Conservation (phyloP, 2,113 vertebrate species). For the Sardina pilchardus region DNA sequence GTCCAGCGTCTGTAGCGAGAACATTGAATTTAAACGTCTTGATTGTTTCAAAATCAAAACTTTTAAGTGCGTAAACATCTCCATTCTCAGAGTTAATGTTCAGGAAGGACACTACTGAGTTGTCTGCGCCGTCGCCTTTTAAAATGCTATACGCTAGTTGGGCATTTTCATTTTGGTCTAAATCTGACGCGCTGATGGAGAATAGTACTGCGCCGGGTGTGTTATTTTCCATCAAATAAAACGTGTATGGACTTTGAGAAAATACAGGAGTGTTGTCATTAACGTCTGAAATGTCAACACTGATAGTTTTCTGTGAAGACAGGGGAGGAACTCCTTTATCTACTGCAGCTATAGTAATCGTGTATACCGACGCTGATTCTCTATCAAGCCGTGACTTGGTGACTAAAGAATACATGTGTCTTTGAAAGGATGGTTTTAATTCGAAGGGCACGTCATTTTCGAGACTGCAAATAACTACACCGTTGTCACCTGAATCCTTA, state of each 20-base stretch:
- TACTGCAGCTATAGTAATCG: slow-evolving; percentile 35
- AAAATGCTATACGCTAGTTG: slow-evolving; percentile 36
- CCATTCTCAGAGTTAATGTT: slow-evolving; percentile 64
- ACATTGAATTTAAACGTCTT: slow-evolving; percentile 60
- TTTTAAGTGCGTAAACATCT: slow-evolving; percentile 52
- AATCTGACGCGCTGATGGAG: slow-evolving; percentile 45
- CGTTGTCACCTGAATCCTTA: slow-evolving; percentile 40
- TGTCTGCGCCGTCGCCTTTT: slow-evolving; percentile 9
- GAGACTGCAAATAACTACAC: slow-evolving; percentile 29
- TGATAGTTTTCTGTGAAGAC: slow-evolving; percentile 44
- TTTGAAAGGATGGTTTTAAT: slow-evolving; percentile 38
- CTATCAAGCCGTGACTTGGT: slow-evolving; percentile 51
- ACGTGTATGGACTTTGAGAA: slow-evolving; percentile 33
- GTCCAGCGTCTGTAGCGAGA: slow-evolving; percentile 42
- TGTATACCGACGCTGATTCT: slow-evolving; percentile 41
- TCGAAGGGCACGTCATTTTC: slow-evolving; percentile 38
- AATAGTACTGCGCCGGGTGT: slow-evolving; percentile 45
- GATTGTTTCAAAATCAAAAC: slow-evolving; percentile 64
- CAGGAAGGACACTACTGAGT: slow-evolving; percentile 45
- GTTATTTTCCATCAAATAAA: slow-evolving; percentile 55
- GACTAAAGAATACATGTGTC: slow-evolving; percentile 40
- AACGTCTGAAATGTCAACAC: slow-evolving; percentile 49
- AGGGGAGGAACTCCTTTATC: slow-evolving; percentile 40
- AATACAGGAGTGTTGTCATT: slow-evolving; percentile 53
- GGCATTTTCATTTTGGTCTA: slow-evolving; percentile 50